These are phyloP conservation scores for Drosophila putrida DNA, from an alignment of 2,888 invertebrate species.

Conservation along the genomic window DNA sequence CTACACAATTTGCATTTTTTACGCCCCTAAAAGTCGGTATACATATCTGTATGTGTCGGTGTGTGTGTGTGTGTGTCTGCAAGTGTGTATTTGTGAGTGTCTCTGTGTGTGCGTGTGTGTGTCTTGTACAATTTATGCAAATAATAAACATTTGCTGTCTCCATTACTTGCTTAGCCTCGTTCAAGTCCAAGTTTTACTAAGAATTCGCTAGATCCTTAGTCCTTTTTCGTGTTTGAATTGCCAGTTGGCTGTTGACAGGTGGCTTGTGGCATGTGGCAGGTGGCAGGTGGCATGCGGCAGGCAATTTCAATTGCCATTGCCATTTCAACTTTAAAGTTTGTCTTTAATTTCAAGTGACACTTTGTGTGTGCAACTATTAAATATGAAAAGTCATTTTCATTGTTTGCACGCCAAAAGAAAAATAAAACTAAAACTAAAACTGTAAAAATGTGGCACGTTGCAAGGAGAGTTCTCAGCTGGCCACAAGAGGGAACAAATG, in stretches of 20 bases:
- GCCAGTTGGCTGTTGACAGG: conserved; percentile 17
- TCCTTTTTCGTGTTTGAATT: conserved; percentile 62
- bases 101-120: conserved; percentile 8
- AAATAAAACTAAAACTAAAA: conserved; percentile 21
- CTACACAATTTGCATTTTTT: conserved; percentile 72
- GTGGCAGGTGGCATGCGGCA: conserved; percentile 43
- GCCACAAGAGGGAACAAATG: conserved; percentile 1
- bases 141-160: conserved; percentile 73
- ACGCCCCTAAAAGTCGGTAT: conserved; percentile 19
- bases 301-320: conserved; percentile 59
- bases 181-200: conserved; percentile 46
- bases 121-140: conserved; percentile 67
- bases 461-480: conserved; percentile 37
- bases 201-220: conserved; percentile 27
- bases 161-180: conserved; percentile 70
- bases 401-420: conserved; percentile 46
- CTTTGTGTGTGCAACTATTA: conserved; percentile 67
- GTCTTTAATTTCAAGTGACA: conserved; percentile 56
- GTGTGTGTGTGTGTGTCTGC: conserved; percentile 6
- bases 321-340: conserved; percentile 51
- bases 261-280: conserved; percentile 53
- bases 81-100: conserved; percentile 23
- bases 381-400: conserved; percentile 75
- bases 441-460: conserved; percentile 31
- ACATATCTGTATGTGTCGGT: conserved; percentile 7